Conservation (phyloP, 2,797 vertebrate genomes). For the Muscicapa striata region DNA sequence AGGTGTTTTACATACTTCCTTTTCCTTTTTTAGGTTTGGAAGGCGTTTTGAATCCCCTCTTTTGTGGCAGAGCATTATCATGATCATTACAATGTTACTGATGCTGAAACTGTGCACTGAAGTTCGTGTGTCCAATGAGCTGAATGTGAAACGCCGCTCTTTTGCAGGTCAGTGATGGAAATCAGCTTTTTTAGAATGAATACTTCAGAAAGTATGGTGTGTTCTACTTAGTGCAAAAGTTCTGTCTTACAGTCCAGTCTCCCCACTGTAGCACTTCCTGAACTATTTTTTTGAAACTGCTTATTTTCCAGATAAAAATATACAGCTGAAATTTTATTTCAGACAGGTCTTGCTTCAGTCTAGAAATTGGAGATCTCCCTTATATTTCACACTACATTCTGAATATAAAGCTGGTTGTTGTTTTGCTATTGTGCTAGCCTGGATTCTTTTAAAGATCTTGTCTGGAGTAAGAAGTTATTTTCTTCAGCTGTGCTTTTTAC, state of each 20-base stretch:
- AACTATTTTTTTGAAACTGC: not conserved
- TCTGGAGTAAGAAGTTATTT: not conserved
- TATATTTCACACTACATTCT: not conserved
- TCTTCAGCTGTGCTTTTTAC: not conserved
- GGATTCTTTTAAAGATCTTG: not conserved
- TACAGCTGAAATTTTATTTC: not conserved
- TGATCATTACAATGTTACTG: constrained; percentile 93
- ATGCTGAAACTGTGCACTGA: constrained; percentile 95
- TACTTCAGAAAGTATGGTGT: not conserved
- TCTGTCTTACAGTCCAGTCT: not conserved
- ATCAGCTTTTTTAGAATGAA: not conserved
- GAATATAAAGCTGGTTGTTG: not conserved
- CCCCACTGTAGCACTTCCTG: not conserved
- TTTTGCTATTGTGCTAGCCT: not conserved
- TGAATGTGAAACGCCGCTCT: constrained; percentile 86
- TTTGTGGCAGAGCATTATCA: constrained; percentile 94
- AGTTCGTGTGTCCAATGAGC: constrained; percentile 86
- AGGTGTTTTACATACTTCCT: not conserved
- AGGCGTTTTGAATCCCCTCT: constrained; percentile 91
- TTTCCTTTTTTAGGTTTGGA: constrained; percentile 83
- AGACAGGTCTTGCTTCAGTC: not conserved
- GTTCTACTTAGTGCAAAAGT: not conserved
- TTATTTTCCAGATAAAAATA: not conserved
- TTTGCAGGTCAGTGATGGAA: constrained; percentile 88
- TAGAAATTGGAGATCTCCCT: not conserved